Evolutionary conservation across 2,113 vertebrate genomes (phyloP).

Genomic region (Hemiscyllium ocellatum): DNA sequence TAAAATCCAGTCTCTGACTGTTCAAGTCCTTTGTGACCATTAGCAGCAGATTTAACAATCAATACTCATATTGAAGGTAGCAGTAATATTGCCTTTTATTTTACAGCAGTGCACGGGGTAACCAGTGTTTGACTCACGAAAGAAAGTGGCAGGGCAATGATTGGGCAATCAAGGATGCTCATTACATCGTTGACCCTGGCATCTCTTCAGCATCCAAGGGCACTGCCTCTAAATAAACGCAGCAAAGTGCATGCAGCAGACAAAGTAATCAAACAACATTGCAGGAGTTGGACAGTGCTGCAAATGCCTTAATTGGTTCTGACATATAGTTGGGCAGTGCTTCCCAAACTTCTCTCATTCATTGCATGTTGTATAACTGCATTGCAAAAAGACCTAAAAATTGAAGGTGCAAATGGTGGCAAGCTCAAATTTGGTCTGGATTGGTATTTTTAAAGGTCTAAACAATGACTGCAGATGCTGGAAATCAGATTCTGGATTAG

Average conservation of each 20-base stretch:
- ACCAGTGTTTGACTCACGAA: background rate
- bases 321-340: background rate
- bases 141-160: background rate
- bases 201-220: background rate
- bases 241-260: too few species aligned
- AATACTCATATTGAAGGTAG: background rate
- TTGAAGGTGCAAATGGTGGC: too few species aligned
- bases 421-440: too few species aligned
- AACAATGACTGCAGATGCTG: too few species aligned
- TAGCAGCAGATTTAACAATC: slow-evolving; percentile 12
- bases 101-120: background rate
- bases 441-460: too few species aligned
- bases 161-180: background rate
- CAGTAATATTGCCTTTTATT: background rate
- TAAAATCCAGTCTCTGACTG: background rate
- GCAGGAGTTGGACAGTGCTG: background rate
- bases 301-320: background rate
- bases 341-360: background rate
- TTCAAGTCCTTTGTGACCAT: background rate
- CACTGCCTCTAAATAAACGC: background rate
- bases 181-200: background rate
- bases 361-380: background rate
- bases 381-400: background rate
- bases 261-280: background rate
- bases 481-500: too few species aligned